A percentile compares a stretch with the other conserved stretches of the same genome.
Conservation (phyloP, 2,888 invertebrate species). For the Unio delphinus region DNA sequence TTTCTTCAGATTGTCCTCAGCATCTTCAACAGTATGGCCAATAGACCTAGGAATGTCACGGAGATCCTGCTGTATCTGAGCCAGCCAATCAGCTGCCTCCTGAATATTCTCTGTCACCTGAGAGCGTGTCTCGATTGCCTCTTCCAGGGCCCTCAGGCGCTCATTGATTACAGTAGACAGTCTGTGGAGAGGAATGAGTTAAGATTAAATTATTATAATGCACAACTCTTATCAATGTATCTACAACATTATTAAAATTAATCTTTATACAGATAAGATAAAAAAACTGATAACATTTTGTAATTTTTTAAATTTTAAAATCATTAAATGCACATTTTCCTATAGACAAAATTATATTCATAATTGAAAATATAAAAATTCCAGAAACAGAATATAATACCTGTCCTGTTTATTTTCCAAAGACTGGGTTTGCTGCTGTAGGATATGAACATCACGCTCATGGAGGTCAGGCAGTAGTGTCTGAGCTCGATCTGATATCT, state of each 20-base stretch:
- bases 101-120: conserved; percentile 85
- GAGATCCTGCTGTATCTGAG: conserved; percentile 80
- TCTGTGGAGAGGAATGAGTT: conserved; percentile 5
- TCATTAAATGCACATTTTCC: no score
- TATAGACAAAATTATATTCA: background rate
- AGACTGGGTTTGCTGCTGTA: conserved; percentile 85
- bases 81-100: conserved; percentile 85
- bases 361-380: background rate
- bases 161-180: conserved; percentile 35
- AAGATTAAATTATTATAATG: no score
- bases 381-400: conserved; percentile 60
- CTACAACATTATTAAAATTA: background rate
- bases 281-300: no score
- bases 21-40: conserved; percentile 90
- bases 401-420: conserved; percentile 83
- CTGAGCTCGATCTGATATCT: conserved; percentile 85
- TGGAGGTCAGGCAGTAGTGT: conserved; percentile 85
- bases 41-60: conserved; percentile 71
- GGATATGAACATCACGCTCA: conserved; percentile 87
- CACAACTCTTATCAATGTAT: no score
- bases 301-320: no score
- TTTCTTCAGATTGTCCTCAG: conserved; percentile 79
- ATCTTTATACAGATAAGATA: no score
- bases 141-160: conserved; percentile 74
- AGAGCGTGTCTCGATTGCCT: conserved; percentile 85